Percentiles rank a stretch among this genome's conserved stretches.
phyloP scores from a whole-genome alignment of 1,140 invertebrate genomes.

The Elysia chlorotica region DNA sequence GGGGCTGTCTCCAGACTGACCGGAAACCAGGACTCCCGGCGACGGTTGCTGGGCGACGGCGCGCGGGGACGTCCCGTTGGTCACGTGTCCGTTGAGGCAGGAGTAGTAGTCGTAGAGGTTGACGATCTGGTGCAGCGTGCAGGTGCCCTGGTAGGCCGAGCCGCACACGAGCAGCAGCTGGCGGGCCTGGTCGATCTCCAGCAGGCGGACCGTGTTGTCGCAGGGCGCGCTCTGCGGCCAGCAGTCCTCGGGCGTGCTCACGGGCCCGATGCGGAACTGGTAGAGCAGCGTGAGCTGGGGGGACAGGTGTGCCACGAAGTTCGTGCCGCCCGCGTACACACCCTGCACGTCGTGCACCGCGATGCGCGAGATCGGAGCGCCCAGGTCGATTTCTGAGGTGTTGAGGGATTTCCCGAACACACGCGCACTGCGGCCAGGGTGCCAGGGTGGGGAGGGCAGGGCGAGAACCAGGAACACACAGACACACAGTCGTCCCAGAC shows the following conservation, averaged over 20 bases:
- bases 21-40: neutral
- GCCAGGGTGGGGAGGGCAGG: neutral
- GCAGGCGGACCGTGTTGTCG: neutral
- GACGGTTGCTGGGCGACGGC: neutral
- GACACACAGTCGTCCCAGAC: no score
- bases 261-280: neutral
- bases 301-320: slow-evolving; percentile 1
- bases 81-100: neutral
- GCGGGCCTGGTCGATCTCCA: neutral
- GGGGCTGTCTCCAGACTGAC: neutral
- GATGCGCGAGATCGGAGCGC: neutral
- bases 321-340: neutral
- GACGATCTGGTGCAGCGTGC: neutral
- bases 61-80: no score
- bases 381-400: neutral
- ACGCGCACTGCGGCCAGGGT: no score
- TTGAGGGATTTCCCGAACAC: no score
- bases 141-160: slow-evolving; percentile 8
- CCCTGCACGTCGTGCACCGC: neutral
- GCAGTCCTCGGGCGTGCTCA: neutral
- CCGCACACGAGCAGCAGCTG: slow-evolving; percentile 11
- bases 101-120: neutral
- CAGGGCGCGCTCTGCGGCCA: neutral
- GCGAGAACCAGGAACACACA: neutral
- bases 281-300: neutral